These are phyloP conservation scores for Odontamblyopus lacepedii DNA, from an alignment of 2,797 vertebrate genomes.

Conservation along the genomic window DNA sequence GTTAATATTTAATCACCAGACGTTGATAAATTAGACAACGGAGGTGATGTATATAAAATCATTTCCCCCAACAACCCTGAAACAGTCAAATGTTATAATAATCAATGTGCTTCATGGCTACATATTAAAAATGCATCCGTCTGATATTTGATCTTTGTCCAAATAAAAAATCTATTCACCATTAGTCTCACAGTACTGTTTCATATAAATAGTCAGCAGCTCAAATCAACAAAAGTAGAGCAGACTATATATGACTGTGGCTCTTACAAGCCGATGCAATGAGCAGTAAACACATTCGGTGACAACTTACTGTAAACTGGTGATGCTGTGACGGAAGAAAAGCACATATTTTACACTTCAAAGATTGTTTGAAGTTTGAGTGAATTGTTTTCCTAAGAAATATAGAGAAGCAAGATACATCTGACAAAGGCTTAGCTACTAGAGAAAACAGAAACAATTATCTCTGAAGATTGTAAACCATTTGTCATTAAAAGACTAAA, in stretches of 20 bases:
- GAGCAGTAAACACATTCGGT: slow-evolving; percentile 20
- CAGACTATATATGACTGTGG: slow-evolving; percentile 4
- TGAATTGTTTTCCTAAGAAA: slow-evolving; percentile 44
- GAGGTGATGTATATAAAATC: slow-evolving; percentile 6
- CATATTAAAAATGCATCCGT: neutral
- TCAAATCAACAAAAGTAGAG: slow-evolving; percentile 17
- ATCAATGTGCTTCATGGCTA: neutral
- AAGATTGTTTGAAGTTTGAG: slow-evolving; percentile 50
- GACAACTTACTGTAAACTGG: slow-evolving; percentile 39
- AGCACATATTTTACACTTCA: slow-evolving; percentile 63
- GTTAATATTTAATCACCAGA: no score
- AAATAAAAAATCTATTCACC: neutral
- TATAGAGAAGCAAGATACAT: slow-evolving; percentile 12
- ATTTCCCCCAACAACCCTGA: slow-evolving; percentile 5
- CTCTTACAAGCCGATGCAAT: neutral
- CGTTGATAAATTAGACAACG: no score
- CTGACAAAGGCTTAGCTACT: neutral
- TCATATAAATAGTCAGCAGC: neutral
- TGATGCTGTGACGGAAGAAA: slow-evolving; percentile 24
- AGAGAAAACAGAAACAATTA: neutral
- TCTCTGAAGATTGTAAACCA: neutral
- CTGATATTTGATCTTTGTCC: neutral
- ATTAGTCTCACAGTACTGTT: neutral
- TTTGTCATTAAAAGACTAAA: no score
- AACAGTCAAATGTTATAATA: neutral